Percentiles rank a stretch among this genome's conserved stretches.
Conservation (phyloP, 2,888 invertebrate genomes). For the Lithophane leautieri region DNA sequence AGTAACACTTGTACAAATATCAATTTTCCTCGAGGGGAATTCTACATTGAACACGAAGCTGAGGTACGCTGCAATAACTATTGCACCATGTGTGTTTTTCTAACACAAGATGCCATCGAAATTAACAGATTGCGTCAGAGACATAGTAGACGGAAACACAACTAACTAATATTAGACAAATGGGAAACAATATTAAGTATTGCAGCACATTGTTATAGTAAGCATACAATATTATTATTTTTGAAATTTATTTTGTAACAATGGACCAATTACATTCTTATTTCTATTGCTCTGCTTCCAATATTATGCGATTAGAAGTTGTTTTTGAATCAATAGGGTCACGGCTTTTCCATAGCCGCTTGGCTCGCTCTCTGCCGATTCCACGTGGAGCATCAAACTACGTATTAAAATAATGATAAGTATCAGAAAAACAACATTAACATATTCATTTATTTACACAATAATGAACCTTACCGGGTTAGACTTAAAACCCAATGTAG, state of each 20-base stretch:
- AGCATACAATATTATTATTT: too few relatives aligned
- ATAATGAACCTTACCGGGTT: slow-evolving; percentile 16
- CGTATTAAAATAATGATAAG: slow-evolving; percentile 18
- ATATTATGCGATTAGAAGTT: slow-evolving; percentile 16
- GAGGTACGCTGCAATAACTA: neutral
- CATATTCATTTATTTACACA: neutral
- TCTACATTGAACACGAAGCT: neutral
- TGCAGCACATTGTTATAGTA: neutral
- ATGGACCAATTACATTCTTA: too few relatives aligned
- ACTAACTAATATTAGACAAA: neutral
- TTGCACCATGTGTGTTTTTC: slow-evolving; percentile 1
- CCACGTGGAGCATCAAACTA: slow-evolving; percentile 2
- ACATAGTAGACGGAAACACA: neutral
- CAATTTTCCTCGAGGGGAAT: neutral
- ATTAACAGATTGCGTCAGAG: slow-evolving; percentile 17
- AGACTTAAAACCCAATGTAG: slow-evolving; percentile 1
- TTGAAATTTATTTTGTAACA: too few relatives aligned
- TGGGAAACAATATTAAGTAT: slow-evolving; percentile 5
- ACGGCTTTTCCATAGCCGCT: slow-evolving; percentile 1
- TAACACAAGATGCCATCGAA: neutral
- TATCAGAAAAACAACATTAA: slow-evolving; percentile 17
- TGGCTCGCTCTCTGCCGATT: neutral
- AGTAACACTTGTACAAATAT: slow-evolving; percentile 2
- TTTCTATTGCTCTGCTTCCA: neutral
- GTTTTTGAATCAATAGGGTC: slow-evolving; percentile 9